Conservation (phyloP, 64 coral and sea anemone species). For the Actinia equina region DNA sequence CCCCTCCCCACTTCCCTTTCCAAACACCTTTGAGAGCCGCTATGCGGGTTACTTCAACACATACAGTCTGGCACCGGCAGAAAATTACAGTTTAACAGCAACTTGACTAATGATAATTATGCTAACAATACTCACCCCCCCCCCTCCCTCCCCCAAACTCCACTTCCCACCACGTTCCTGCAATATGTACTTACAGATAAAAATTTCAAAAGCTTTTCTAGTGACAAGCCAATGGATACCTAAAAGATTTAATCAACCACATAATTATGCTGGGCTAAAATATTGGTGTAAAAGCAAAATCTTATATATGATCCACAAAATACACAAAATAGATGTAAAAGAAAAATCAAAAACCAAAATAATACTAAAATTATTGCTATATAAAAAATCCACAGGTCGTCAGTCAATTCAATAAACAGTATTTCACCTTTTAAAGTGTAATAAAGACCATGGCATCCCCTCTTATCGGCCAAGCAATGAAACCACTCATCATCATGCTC, state of each 20-base stretch:
- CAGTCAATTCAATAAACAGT: neutral
- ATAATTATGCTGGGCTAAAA: neutral
- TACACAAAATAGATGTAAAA: neutral
- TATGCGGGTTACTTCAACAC: no score
- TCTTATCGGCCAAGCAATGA: slow-evolving; percentile 15
- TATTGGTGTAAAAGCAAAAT: no score
- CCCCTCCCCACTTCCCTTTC: no score
- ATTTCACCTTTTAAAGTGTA: slow-evolving; percentile 50
- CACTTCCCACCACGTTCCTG: neutral
- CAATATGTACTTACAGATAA: slow-evolving; percentile 72
- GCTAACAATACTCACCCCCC: no score
- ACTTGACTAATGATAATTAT: no score
- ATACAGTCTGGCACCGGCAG: no score
- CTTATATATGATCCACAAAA: neutral
- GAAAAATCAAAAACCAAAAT: neutral
- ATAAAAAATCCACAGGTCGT: no score
- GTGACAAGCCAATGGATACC: slow-evolving; percentile 78
- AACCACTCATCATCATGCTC: slow-evolving; percentile 73
- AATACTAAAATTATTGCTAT: no score
- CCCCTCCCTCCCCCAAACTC: no score
- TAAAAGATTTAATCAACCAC: slow-evolving; percentile 8
- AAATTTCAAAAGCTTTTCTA: slow-evolving; percentile 68
- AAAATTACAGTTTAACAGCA: no score
- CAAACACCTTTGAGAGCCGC: no score
- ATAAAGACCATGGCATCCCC: slow-evolving; percentile 53